A percentile compares a stretch with the other conserved stretches of the same genome.
Evolutionary conservation across 2,888 invertebrate genomes (phyloP).

Genomic region (Bellardia pandia): DNA sequence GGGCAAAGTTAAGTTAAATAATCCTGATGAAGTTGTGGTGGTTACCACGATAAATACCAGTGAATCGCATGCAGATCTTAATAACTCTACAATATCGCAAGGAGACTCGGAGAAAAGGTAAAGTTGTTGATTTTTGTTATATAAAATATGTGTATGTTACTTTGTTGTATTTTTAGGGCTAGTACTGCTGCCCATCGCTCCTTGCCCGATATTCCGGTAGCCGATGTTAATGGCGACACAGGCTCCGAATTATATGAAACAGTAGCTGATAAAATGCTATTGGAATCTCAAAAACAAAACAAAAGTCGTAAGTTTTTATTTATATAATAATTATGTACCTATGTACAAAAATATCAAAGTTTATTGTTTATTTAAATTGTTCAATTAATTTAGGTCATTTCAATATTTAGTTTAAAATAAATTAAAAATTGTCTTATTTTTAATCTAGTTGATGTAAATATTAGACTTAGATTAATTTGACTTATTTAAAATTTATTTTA

Average conservation of each 20-base stretch:
- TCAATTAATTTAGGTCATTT: too few species aligned
- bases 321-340: not conserved
- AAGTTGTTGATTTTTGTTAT: constrained; percentile 4
- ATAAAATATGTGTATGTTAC: not conserved
- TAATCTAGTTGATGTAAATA: not conserved
- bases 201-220: constrained; percentile 93
- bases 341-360: too few species aligned
- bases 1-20: constrained; percentile 90
- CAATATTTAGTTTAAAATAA: too few species aligned
- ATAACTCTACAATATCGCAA: constrained; percentile 82
- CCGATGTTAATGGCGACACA: constrained; percentile 88
- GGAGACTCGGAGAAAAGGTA: constrained; percentile 83
- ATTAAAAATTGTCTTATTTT: too few species aligned
- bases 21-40: constrained; percentile 87
- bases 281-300: constrained; percentile 79
- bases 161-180: constrained; percentile 78
- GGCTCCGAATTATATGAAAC: constrained; percentile 94
- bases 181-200: constrained; percentile 88
- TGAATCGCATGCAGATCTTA: constrained; percentile 82
- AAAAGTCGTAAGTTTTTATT: constrained; percentile 81
- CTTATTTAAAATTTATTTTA: not conserved
- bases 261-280: constrained; percentile 87
- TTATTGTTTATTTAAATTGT: too few species aligned
- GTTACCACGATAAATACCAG: constrained; percentile 78
- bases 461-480: not conserved